phyloP scores from a whole-genome alignment of 1,140 invertebrate genomes.

The Drosophila ambigua region DNA sequence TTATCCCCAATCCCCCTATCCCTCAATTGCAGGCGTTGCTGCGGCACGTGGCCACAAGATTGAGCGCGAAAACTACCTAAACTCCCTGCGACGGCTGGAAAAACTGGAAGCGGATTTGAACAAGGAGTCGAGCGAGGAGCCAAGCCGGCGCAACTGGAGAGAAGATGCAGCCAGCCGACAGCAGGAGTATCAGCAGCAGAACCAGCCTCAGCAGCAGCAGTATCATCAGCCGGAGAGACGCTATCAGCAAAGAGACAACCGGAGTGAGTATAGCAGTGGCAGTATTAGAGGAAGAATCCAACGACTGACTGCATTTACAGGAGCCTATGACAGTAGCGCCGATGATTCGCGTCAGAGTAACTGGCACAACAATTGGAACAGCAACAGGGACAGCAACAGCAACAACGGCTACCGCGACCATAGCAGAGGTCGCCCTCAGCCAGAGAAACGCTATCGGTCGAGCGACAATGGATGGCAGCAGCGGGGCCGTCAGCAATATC shows the following conservation, averaged over 20 bases:
- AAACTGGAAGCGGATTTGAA: neutral
- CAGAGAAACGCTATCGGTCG: neutral
- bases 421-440: too few species aligned
- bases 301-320: neutral
- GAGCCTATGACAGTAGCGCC: neutral
- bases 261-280: neutral
- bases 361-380: neutral
- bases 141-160: neutral
- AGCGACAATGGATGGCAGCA: slow-evolving; percentile 1
- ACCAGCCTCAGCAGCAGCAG: neutral
- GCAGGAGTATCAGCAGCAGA: too few species aligned
- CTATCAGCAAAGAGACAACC: neutral
- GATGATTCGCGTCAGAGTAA: too few species aligned
- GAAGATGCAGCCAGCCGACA: too few species aligned
- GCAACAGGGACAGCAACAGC: slow-evolving; percentile 6
- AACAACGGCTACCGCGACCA: neutral
- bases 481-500: neutral
- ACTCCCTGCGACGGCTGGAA: slow-evolving; percentile 33
- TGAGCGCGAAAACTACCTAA: slow-evolving; percentile 73
- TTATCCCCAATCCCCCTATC: slow-evolving; percentile 1
- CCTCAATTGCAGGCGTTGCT: slow-evolving; percentile 85
- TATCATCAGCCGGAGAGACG: neutral
- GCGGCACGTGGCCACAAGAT: slow-evolving; percentile 86
- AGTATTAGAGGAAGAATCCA: neutral
- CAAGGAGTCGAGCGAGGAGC: slow-evolving; percentile 1